Percentiles rank a stretch among this genome's conserved stretches.
These are phyloP conservation scores for Plecotus auritus DNA, from an alignment of 2,113 vertebrate genomes.

Conservation along the genomic window DNA sequence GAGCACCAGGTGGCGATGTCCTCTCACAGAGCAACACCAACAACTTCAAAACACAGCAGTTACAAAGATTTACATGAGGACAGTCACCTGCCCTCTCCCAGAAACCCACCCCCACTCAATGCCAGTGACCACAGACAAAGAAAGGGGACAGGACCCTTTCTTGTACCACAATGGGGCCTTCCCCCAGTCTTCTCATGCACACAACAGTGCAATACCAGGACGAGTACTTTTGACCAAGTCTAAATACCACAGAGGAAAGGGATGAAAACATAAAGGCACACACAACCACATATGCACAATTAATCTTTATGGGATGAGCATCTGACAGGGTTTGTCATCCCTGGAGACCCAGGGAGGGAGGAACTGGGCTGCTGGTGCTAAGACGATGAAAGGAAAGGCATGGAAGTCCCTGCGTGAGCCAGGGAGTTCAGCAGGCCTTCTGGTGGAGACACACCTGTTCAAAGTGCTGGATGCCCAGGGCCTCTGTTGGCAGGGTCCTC, in stretches of 20 bases:
- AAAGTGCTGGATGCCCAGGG: background rate
- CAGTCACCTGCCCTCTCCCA: constrained; percentile 18
- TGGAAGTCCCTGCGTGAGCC: background rate
- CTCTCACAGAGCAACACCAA: constrained; percentile 63
- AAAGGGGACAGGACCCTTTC: background rate
- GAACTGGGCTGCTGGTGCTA: constrained; percentile 19
- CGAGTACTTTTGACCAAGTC: constrained; percentile 27
- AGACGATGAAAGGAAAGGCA: background rate
- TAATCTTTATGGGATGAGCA: background rate
- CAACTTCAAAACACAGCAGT: constrained; percentile 45
- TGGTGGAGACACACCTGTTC: background rate
- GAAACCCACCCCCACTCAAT: background rate
- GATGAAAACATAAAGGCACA: constrained; percentile 18
- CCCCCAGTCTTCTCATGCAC: background rate
- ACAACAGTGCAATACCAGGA: constrained; percentile 19
- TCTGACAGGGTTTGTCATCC: background rate
- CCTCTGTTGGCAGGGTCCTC: background rate
- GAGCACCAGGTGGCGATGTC: constrained; percentile 69
- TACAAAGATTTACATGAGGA: constrained; percentile 44
- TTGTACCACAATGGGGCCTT: background rate
- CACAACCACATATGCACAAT: background rate
- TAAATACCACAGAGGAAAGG: constrained; percentile 47
- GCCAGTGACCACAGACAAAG: background rate
- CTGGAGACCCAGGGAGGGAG: background rate
- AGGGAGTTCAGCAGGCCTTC: background rate